phyloP scores from a whole-genome alignment of 2,797 vertebrate genomes.

The Gambusia yucatana region DNA sequence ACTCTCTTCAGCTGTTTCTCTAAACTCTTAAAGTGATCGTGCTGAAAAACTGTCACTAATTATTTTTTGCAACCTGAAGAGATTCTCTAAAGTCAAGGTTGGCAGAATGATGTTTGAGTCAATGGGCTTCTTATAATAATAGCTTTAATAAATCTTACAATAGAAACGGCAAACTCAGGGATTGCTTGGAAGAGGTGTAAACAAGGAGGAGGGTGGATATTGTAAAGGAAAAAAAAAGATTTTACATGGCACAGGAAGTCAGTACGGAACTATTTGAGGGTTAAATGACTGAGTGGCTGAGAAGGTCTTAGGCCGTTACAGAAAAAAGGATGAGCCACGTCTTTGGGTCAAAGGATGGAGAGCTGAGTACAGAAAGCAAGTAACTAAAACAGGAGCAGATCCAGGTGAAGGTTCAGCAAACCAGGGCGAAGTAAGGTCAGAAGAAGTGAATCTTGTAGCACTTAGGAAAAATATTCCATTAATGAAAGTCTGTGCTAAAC shows the following conservation, averaged over 20 bases:
- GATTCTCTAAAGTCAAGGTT: slow-evolving; percentile 1
- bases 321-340: slow-evolving; percentile 13
- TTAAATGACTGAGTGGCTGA: slow-evolving; percentile 6
- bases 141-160: neutral
- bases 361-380: slow-evolving; percentile 31
- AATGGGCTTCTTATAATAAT: neutral
- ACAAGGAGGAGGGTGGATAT: neutral
- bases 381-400: neutral
- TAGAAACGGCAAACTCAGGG: neutral
- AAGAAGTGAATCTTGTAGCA: neutral
- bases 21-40: slow-evolving; percentile 63
- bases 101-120: neutral
- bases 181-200: neutral
- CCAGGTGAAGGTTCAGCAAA: slow-evolving; percentile 16
- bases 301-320: slow-evolving; percentile 5
- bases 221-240: slow-evolving; percentile 22
- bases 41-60: slow-evolving; percentile 6
- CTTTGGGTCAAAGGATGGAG: slow-evolving; percentile 19
- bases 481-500: neutral
- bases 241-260: slow-evolving; percentile 16
- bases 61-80: slow-evolving; percentile 1
- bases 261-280: slow-evolving; percentile 11
- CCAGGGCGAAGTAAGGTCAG: neutral
- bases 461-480: neutral
- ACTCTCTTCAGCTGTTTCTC: slow-evolving; percentile 64